Percentiles rank a stretch among this genome's conserved stretches.
These are phyloP conservation scores for Telenomus remus DNA, from an alignment of 1,140 invertebrate genomes.

Conservation along the genomic window DNA sequence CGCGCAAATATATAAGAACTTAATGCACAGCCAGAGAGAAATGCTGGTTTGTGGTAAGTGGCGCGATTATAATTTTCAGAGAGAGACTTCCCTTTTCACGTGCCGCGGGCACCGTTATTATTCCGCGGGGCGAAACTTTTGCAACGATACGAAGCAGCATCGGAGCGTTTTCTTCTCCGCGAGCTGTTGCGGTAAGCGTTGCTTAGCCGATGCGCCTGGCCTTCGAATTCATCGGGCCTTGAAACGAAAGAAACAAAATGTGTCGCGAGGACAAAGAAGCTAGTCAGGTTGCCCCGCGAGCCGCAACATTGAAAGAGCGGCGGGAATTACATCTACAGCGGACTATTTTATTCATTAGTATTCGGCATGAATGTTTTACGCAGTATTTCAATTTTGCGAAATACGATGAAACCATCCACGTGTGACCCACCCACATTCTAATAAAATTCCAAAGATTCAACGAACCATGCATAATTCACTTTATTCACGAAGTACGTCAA, in stretches of 20 bases:
- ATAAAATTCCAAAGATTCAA: conserved; percentile 54
- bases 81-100: conserved; percentile 46
- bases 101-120: conserved; percentile 43
- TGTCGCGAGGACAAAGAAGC: too few species aligned
- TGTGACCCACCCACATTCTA: conserved; percentile 46
- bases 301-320: not conserved
- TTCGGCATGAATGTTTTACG: conserved; percentile 46
- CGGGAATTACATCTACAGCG: conserved; percentile 6
- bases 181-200: conserved; percentile 43
- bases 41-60: conserved; percentile 40
- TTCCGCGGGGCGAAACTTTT: conserved; percentile 40
- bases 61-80: conserved; percentile 54
- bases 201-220: too few species aligned
- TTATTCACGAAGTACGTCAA: conserved; percentile 33
- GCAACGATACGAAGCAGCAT: conserved; percentile 46
- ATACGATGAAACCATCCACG: conserved; percentile 38
- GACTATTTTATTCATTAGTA: conserved; percentile 37
- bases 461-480: conserved; percentile 47
- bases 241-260: too few species aligned
- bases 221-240: too few species aligned
- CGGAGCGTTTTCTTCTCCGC: conserved; percentile 33
- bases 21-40: conserved; percentile 34
- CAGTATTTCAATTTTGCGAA: conserved; percentile 38
- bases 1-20: conserved; percentile 45
- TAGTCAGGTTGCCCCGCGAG: too few species aligned